Percentiles rank a stretch among this genome's conserved stretches.
Evolutionary conservation across 2,113 vertebrate species (phyloP).

Genomic region (Acanthisitta chloris): DNA sequence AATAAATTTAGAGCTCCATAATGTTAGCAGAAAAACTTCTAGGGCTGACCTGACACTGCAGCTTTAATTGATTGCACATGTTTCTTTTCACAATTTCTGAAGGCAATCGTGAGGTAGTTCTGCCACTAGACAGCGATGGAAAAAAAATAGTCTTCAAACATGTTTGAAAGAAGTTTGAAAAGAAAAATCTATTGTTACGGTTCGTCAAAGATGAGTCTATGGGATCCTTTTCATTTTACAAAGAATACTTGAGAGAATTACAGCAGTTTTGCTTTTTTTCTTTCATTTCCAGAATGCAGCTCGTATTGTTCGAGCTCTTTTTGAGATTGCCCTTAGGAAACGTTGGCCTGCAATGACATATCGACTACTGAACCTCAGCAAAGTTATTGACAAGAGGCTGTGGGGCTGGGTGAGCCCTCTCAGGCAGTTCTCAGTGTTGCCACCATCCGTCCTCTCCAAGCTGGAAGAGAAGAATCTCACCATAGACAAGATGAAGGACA

Average conservation of each 20-base stretch:
- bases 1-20: background rate
- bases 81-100: background rate
- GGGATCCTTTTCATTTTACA: background rate
- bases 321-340: constrained; percentile 95
- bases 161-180: background rate
- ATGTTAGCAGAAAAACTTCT: background rate
- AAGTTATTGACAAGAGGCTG: constrained; percentile 94
- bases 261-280: background rate
- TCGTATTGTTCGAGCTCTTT: constrained; percentile 93
- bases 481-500: constrained; percentile 95
- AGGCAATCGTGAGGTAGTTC: background rate
- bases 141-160: constrained; percentile 14
- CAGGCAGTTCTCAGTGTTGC: constrained; percentile 88
- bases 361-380: constrained; percentile 92
- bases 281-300: constrained; percentile 86
- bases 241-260: background rate
- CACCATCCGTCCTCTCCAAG: constrained; percentile 82
- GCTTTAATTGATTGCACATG: background rate
- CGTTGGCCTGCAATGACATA: constrained; percentile 97
- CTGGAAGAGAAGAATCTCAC: constrained; percentile 93
- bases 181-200: constrained; percentile 2
- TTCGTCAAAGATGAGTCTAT: background rate
- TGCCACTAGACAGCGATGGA: background rate
- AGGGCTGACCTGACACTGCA: background rate
- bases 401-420: constrained; percentile 94